Conservation (phyloP, 2,888 invertebrate species). For the Tuta absoluta region DNA sequence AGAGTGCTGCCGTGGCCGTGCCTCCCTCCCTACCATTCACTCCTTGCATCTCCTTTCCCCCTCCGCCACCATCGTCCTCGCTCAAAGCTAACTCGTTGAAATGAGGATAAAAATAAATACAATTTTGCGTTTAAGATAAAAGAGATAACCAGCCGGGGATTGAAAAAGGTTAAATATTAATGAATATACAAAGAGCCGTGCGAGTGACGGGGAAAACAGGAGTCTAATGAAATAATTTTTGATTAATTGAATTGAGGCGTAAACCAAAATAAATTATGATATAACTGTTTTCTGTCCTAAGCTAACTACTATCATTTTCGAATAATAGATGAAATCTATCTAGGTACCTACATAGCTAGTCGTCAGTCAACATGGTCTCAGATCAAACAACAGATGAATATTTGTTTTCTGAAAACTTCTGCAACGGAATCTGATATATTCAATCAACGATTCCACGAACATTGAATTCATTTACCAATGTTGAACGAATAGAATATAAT, state of each 20-base stretch:
- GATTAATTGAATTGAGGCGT: constrained; percentile 29
- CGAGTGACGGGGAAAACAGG: constrained; percentile 29
- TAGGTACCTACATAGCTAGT: too few relatives aligned
- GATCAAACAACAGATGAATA: too few relatives aligned
- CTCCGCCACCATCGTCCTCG: constrained; percentile 16
- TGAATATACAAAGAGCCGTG: background rate
- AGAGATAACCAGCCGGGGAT: constrained; percentile 26
- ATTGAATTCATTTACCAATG: constrained; percentile 47
- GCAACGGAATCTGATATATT: constrained; percentile 60
- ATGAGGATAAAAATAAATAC: constrained; percentile 45
- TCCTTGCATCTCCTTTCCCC: background rate
- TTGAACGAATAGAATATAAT: constrained; percentile 44
- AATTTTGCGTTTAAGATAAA: constrained; percentile 33
- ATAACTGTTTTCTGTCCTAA: background rate
- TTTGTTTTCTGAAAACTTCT: too few relatives aligned
- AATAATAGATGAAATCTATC: background rate
- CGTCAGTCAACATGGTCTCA: too few relatives aligned
- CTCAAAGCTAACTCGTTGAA: constrained; percentile 29
- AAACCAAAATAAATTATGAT: background rate
- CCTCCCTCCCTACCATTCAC: background rate
- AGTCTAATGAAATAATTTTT: constrained; percentile 28
- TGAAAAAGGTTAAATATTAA: constrained; percentile 27
- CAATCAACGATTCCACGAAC: constrained; percentile 60
- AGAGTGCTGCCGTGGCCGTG: constrained; percentile 20
- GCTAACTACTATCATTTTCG: background rate